These are phyloP conservation scores for Scalopus aquaticus DNA, from an alignment of 2,113 vertebrate genomes.

Conservation along the genomic window DNA sequence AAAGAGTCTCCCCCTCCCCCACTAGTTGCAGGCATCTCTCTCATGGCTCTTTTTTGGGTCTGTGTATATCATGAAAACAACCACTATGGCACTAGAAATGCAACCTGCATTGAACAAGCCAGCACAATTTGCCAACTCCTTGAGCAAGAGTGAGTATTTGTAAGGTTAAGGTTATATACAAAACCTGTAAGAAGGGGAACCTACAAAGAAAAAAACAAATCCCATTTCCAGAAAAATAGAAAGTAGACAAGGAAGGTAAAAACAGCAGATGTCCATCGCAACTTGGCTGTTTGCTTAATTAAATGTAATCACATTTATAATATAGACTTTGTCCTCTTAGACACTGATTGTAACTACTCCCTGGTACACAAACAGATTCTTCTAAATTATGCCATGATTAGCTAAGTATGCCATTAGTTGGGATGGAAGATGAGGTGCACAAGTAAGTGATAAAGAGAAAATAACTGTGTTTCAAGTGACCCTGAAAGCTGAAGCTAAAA, in stretches of 20 bases:
- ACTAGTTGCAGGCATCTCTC: neutral
- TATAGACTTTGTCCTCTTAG: conserved; percentile 37
- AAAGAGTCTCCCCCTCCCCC: neutral
- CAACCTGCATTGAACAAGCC: neutral
- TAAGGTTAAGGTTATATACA: neutral
- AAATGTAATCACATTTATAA: conserved; percentile 26
- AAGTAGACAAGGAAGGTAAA: neutral
- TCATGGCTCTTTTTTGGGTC: neutral
- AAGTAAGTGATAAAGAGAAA: neutral
- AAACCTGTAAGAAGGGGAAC: neutral
- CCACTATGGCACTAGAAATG: neutral
- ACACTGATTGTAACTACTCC: neutral
- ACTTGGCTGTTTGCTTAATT: conserved; percentile 46
- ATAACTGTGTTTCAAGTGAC: neutral
- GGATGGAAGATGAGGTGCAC: neutral
- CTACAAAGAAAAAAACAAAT: neutral
- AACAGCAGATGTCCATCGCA: neutral
- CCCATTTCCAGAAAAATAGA: neutral
- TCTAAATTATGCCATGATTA: conserved; percentile 24
- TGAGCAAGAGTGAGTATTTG: neutral
- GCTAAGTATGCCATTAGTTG: neutral
- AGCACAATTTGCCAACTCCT: neutral
- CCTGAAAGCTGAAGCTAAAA: neutral
- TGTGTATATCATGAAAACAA: neutral
- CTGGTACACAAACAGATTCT: conserved; percentile 22